These are phyloP conservation scores for Mesochorus sp. DNA, from an alignment of 2,888 invertebrate genomes.

Conservation along the genomic window DNA sequence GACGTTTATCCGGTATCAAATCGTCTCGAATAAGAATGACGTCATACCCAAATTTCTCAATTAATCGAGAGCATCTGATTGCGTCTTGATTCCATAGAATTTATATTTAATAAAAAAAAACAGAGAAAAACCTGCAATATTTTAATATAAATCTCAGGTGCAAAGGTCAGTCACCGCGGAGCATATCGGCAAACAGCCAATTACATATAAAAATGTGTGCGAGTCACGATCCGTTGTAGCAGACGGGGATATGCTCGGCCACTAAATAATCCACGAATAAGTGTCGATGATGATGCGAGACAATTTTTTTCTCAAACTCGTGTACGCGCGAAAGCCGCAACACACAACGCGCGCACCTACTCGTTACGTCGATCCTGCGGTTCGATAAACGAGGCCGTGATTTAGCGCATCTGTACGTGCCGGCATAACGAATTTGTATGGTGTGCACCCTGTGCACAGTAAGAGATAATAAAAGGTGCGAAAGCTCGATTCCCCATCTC, in stretches of 20 bases:
- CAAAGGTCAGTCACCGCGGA: slow-evolving; percentile 16
- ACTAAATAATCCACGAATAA: slow-evolving; percentile 47
- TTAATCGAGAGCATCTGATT: no score
- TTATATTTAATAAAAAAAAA: no score
- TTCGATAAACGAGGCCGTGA: slow-evolving; percentile 64
- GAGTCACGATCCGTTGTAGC: slow-evolving; percentile 14
- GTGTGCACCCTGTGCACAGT: background rate
- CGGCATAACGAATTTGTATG: slow-evolving; percentile 49
- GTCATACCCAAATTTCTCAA: no score
- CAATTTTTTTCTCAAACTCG: slow-evolving; percentile 51
- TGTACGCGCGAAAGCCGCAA: background rate
- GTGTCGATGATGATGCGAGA: slow-evolving; percentile 49
- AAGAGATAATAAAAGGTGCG: slow-evolving; percentile 43
- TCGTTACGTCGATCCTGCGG: slow-evolving; percentile 66
- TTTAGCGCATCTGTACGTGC: slow-evolving; percentile 65
- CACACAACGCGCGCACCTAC: slow-evolving; percentile 56
- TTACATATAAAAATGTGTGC: slow-evolving; percentile 21
- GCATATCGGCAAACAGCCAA: slow-evolving; percentile 1
- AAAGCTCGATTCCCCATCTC: slow-evolving; percentile 34
- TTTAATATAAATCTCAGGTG: background rate
- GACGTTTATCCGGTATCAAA: no score
- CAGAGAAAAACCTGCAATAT: no score
- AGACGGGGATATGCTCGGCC: background rate
- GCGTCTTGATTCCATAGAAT: no score
- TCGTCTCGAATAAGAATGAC: no score